A percentile compares a stretch with the other conserved stretches of the same genome.
These are phyloP conservation scores for Rhinolophus ferrumequinum DNA, from an alignment of 2,113 vertebrate species.

Conservation along the genomic window DNA sequence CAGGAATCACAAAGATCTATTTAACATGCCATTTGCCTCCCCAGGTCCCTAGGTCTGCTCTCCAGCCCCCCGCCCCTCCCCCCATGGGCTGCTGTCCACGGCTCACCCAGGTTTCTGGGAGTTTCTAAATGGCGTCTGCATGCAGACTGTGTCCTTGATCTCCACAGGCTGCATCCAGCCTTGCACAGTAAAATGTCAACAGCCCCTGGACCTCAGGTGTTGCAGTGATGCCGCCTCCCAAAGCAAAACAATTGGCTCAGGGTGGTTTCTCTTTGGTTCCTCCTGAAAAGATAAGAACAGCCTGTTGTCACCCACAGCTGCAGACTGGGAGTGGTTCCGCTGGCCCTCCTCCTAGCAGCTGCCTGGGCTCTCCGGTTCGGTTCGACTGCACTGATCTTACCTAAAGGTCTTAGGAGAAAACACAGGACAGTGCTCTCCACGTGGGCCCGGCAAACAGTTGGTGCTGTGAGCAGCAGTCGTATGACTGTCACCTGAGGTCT, in stretches of 20 bases:
- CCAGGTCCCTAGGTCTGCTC: no score
- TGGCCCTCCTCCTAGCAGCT: not conserved
- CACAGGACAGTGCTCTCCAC: no score
- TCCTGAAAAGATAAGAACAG: not conserved
- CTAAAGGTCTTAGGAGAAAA: not conserved
- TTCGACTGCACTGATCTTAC: fast-evolving
- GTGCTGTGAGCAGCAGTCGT: no score
- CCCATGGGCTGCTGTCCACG: not conserved
- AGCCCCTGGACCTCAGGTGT: not conserved
- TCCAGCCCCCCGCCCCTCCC: no score
- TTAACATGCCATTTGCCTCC: not conserved
- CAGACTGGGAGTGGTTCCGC: not conserved
- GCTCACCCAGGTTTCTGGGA: not conserved
- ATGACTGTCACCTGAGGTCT: fast-evolving
- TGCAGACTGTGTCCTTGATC: not conserved
- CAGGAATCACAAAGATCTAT: not conserved
- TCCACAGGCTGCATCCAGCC: not conserved
- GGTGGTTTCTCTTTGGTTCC: not conserved
- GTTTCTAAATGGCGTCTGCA: not conserved
- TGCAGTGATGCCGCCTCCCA: no score
- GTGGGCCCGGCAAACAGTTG: not conserved
- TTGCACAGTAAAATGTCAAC: not conserved
- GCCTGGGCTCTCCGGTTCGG: not conserved
- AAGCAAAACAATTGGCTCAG: no score
- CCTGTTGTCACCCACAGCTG: not conserved